Conservation (phyloP, 2,888 invertebrate species). For the Oscheius sp. region DNA sequence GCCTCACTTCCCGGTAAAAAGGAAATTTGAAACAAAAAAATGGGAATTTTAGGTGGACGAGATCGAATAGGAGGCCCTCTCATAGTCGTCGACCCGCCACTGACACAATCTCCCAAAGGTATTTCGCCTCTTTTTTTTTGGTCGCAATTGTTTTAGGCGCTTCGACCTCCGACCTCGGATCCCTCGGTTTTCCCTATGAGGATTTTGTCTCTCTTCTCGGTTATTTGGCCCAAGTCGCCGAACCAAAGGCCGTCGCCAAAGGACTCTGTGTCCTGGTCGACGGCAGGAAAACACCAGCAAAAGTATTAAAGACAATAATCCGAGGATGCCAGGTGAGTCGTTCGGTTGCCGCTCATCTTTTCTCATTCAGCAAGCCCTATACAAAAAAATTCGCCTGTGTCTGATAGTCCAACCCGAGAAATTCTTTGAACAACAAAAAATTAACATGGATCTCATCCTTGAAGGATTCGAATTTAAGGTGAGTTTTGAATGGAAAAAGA, state of each 20-base stretch:
- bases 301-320: conserved; percentile 61
- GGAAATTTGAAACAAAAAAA: neutral
- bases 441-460: conserved; percentile 73
- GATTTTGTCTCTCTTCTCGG: conserved; percentile 58
- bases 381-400: conserved; percentile 62
- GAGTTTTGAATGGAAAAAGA: no score
- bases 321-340: conserved; percentile 59
- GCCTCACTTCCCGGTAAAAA: conserved; percentile 42
- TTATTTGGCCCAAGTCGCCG: conserved; percentile 33
- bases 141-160: conserved; percentile 14
- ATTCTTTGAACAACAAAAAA: conserved; percentile 83
- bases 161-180: conserved; percentile 34
- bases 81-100: conserved; percentile 41
- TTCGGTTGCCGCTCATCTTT: neutral
- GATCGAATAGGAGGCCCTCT: conserved; percentile 39
- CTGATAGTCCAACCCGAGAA: conserved; percentile 82
- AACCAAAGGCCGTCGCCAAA: conserved; percentile 27
- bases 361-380: conserved; percentile 62
- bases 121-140: neutral
- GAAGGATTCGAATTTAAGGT: conserved; percentile 70
- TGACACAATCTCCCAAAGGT: conserved; percentile 15
- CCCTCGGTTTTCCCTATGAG: conserved; percentile 44
- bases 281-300: conserved; percentile 57
- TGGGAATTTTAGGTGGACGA: conserved; percentile 21
- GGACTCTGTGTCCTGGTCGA: conserved; percentile 68